phyloP scores from a whole-genome alignment of 1,140 invertebrate species.

The Brachionus rotundiformis region DNA sequence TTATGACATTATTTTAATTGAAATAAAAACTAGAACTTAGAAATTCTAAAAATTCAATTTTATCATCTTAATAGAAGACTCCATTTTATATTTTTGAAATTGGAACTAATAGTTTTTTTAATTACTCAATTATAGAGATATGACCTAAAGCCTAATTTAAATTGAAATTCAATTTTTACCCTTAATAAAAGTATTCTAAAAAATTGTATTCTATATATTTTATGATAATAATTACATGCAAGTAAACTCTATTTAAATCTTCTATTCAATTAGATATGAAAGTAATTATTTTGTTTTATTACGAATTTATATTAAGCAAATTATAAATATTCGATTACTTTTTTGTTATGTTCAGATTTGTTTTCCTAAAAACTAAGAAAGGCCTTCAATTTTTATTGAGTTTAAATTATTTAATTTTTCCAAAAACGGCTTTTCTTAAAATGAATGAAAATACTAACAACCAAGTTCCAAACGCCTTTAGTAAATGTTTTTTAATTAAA shows the following conservation, averaged over 20 bases:
- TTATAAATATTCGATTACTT: too few species aligned
- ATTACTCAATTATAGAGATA: not conserved
- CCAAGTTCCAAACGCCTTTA: too few species aligned
- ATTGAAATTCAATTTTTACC: not conserved
- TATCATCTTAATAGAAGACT: not conserved
- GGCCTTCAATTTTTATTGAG: too few species aligned
- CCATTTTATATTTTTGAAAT: not conserved
- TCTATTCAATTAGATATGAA: not conserved
- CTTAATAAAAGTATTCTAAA: not conserved
- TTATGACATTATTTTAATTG: not conserved
- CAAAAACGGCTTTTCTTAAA: too few species aligned
- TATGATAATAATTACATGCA: not conserved
- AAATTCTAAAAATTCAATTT: not conserved
- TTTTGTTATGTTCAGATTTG: too few species aligned
- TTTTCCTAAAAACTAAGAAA: too few species aligned
- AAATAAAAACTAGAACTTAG: not conserved
- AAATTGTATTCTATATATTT: not conserved
- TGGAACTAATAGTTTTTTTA: not conserved
- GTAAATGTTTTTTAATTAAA: too few species aligned
- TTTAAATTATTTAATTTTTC: too few species aligned
- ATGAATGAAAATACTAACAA: too few species aligned
- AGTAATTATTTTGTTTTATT: not conserved
- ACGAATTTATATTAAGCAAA: not conserved
- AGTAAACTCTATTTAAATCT: not conserved
- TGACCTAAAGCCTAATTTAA: not conserved